These are phyloP conservation scores for Dromaius novaehollandiae DNA, from an alignment of 2,113 vertebrate species.

Conservation along the genomic window DNA sequence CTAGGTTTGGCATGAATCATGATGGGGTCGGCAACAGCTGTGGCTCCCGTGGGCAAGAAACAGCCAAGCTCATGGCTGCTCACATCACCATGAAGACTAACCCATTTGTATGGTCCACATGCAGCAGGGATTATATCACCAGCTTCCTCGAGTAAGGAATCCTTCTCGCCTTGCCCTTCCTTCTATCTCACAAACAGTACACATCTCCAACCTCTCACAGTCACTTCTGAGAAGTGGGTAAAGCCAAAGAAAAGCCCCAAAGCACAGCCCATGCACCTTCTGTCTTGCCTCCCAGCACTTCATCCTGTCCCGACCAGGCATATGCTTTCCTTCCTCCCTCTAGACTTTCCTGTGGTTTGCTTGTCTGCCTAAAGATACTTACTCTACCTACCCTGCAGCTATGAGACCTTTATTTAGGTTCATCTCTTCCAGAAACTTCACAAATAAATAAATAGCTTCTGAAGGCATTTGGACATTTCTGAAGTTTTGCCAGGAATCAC, in stretches of 20 bases:
- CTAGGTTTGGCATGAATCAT: conserved; percentile 98
- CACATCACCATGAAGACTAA: conserved; percentile 99
- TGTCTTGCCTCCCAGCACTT: background rate
- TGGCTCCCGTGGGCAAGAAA: conserved; percentile 93
- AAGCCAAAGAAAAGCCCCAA: background rate
- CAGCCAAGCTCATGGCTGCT: conserved; percentile 97
- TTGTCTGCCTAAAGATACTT: background rate
- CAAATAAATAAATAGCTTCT: background rate
- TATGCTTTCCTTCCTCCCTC: background rate
- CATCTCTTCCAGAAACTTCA: background rate
- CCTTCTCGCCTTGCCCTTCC: background rate
- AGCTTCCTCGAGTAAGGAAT: conserved; percentile 95
- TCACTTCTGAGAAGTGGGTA: background rate
- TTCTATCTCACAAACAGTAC: background rate
- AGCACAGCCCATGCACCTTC: background rate
- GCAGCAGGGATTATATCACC: conserved; percentile 98
- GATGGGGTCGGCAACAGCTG: conserved; percentile 95
- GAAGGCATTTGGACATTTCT: background rate
- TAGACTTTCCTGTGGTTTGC: accelerated
- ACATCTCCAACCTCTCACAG: background rate
- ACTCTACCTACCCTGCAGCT: background rate
- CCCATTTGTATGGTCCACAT: conserved; percentile 96
- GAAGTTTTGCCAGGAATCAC: background rate
- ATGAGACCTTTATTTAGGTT: background rate
- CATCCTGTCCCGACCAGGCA: background rate